phyloP scores from a whole-genome alignment of 2,888 invertebrate species.

The Cheilosia scutellata region DNA sequence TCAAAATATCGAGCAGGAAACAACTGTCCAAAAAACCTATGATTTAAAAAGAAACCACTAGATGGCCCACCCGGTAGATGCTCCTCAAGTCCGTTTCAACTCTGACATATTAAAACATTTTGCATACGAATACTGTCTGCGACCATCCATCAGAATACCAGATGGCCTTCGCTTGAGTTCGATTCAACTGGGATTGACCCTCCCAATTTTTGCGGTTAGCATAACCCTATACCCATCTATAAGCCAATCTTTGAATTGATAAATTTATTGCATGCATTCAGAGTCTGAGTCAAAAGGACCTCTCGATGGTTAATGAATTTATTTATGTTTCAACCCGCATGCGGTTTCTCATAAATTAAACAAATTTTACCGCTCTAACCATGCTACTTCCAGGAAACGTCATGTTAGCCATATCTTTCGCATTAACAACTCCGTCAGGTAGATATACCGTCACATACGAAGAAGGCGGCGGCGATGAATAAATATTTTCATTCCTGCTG shows the following conservation, averaged over 20 bases:
- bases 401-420: slow-evolving; percentile 19
- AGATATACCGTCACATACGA: not conserved
- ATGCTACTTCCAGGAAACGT: slow-evolving; percentile 43
- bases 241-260: slow-evolving; percentile 6
- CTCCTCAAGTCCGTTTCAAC: too few species aligned
- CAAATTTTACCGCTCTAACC: slow-evolving; percentile 22
- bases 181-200: too few species aligned
- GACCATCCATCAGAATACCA: too few species aligned
- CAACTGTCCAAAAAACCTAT: too few species aligned
- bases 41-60: too few species aligned
- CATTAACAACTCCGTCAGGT: slow-evolving; percentile 48
- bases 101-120: too few species aligned
- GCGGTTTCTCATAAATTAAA: slow-evolving; percentile 33
- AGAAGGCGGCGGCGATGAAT: not conserved
- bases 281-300: slow-evolving; percentile 4
- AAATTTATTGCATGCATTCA: slow-evolving; percentile 3
- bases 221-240: not conserved
- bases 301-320: not conserved
- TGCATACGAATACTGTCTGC: too few species aligned
- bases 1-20: too few species aligned
- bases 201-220: not conserved
- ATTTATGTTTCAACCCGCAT: slow-evolving; percentile 23
- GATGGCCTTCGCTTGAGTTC: too few species aligned
- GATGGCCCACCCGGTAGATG: too few species aligned
- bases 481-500: not conserved